Conservation (phyloP, 2,797 vertebrate species). For the Myiotriccus ornatus region DNA sequence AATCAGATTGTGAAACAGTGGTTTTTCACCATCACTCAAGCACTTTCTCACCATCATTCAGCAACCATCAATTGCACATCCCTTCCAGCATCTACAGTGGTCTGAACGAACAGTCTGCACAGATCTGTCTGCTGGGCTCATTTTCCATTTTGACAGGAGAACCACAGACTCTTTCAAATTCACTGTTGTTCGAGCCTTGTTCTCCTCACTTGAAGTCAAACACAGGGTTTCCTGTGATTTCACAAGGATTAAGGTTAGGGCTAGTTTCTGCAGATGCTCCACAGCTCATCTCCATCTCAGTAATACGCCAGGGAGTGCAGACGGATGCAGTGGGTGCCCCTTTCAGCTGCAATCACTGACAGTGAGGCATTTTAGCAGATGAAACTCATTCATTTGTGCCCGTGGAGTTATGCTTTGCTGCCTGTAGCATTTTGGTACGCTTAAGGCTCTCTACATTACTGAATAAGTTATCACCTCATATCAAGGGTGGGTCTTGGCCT, state of each 20-base stretch:
- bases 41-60: not conserved
- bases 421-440: accelerated
- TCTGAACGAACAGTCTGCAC: not conserved
- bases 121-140: not conserved
- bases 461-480: not conserved
- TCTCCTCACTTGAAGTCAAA: not conserved
- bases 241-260: not conserved
- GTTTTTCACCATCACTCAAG: not conserved
- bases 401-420: not conserved
- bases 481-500: not conserved
- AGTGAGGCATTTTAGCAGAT: not conserved
- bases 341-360: not conserved
- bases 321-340: not conserved
- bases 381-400: not conserved
- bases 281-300: not conserved
- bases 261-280: not conserved
- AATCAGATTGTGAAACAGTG: not conserved
- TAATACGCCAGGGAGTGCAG: not conserved
- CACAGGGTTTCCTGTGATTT: not conserved
- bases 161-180: not conserved
- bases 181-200: not conserved
- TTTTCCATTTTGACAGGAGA: not conserved
- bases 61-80: not conserved
- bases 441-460: not conserved
- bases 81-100: not conserved